Base-by-base conservation (phyloP, 2,113 vertebrate species). In the Malurus elegans region DNA sequence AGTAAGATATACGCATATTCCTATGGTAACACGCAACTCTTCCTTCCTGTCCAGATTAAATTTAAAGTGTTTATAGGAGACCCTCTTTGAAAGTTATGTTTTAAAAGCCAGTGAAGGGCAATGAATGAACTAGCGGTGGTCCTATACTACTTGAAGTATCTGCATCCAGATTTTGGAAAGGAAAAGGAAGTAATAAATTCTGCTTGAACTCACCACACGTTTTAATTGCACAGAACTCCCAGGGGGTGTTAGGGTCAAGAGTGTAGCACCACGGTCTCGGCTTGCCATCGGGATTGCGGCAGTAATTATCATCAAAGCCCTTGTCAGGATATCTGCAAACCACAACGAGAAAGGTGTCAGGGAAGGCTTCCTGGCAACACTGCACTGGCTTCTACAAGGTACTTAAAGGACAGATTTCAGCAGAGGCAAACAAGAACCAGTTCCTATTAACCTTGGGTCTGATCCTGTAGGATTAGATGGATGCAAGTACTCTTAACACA, bases 191-290 rank as follows among this genome's bases (percentile, higher is more conserved):
- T 93, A 97, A 97, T 98, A 98, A 98, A 98, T 98, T 98, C 93
- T 88, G 44, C 92, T 95, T 96, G 94, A 85, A 98, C 99, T 99
- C 97, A 99, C 99, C 99, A 32, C 99, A 99, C 88, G 95, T 98
- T 98, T 98, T 99, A 98, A 99, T 99, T 98, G 98, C 94, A 97
- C 99, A 99, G 97, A 99, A 99, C 96, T 99, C 99, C 99, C 99
- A 99, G 40, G 97, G 98, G 91, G 98, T 99, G 97, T 98, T 98
- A 95, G 99, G 98, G 98, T 99, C 99, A 88, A 98, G 98, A 95
- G 99, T 99, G 95, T 98, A 99, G 97, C 99, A 99, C 99, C 99
- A 99, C 2, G 99, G 99, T 97, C 98, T 98, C 87, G 97, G 98
- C 92, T 99, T 99, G 96, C 98, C 98, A 94, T 99, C 98, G n/a